Evolutionary conservation across 2,888 invertebrate species (phyloP), one percentile per base, ranked within the genome.

Genomic region (Epistrophe eligans): DNA sequence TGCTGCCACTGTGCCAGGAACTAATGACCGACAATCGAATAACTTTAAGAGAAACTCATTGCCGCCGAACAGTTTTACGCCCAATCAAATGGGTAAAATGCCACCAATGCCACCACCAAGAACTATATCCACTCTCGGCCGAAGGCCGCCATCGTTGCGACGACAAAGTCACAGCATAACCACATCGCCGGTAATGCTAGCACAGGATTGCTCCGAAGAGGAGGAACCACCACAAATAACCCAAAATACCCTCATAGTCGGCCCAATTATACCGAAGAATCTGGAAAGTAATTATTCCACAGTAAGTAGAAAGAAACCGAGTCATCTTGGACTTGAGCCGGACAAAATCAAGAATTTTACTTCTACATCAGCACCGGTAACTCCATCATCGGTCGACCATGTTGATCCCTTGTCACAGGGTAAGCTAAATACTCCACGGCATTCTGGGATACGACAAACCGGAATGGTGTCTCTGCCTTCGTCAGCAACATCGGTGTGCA

Each of bases 21-120:
- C 58, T 74, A 81, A 74, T 90, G 91, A 11, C 88, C 91, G 77
- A 89, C 91, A 24, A 74, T 79, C 79, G 45, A 84, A 91, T 90
- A 88, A 89, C 24, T 89, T 90, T 57, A 95, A 95, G 90, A 93
- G 95, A n/a, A 92, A 95, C 74, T 95, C 95, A 1, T 93, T 96
- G 91, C 96, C 96, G 88, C 95, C 95, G 5, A 93, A 93, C 70
- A 90, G 90, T 62, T 91, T 91, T 58, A 80, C 89, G 85, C 89
- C 91, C 90, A 67, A 91, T 90, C 88, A 88, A 64, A 77, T 89
- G 79, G 94, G 93, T 67, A 88, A 81, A 91, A 92, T 94, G 77
- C 95, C 96, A 0, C 96, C 96, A 0, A 94, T 95, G 82, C 97
- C 97, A 4, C 97, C 97, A 0, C 97, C 96, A 0, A 93, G 97